Base-by-base conservation (phyloP, 2,888 invertebrate genomes). In the Andrena bucephala region DNA sequence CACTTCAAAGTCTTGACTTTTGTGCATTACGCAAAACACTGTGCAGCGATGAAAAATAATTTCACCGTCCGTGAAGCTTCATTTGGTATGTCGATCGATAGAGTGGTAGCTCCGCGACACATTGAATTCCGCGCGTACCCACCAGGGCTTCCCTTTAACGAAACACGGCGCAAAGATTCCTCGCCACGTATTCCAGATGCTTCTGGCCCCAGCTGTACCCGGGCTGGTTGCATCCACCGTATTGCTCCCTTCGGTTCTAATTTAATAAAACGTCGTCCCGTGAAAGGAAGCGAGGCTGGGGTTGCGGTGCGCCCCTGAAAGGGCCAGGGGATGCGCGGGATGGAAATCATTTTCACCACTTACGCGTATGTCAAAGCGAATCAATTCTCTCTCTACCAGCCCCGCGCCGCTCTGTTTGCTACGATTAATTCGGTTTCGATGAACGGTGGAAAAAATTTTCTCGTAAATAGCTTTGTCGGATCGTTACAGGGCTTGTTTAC, bases 211-310 rank as follows among this genome's bases (percentile, higher is more conserved):
- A 75, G 54, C 69, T 74, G 73, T 77, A 69, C 60, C 65, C 66
- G 74, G 33, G 70, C 62, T 75, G 66, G 65, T 77, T 60, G 79
- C 76, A 62, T 77, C 72, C 52, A 42, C 60, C 54, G 57, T 66
- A 66, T 69, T 68, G 66, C 69, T 73, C 83, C 80, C 74, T 81
- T 73, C 81, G 8, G 62, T 77, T 81, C 84, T 88, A 85, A 89
- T 89, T 90, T 86, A 90, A 89, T 89, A 88, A 42, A 84, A 83
- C 79, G 85, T 81, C 80, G 74, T 83, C 87, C 73, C 65, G 63
- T 50, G 73, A 36, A 66, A 77, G 73, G 70, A 65, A 62, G n/a
- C 70, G 29, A 50, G 66, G 50, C 31, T 67, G 76, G 65, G 60
- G 77, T 77, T 81, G 86, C 73, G 73, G 78, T 72, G 80, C 65